Evolutionary conservation across 2,113 vertebrate species (phyloP).

Genomic region (Nothocercus nigrocapillus): DNA sequence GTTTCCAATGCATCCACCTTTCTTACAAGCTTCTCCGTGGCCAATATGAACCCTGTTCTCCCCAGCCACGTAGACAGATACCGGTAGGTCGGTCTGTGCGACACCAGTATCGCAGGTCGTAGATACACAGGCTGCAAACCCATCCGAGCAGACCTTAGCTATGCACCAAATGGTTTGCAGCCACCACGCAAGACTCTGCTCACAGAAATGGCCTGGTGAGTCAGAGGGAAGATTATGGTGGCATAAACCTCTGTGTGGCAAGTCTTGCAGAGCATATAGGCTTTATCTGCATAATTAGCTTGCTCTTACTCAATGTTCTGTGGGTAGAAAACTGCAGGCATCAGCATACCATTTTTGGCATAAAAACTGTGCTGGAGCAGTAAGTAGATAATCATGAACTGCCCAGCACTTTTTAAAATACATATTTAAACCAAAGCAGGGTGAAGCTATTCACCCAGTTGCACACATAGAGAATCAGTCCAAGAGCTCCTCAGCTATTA

Average conservation of each 20-base stretch:
- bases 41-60: neutral
- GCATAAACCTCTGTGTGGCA: fast-evolving
- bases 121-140: neutral
- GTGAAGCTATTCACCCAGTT: neutral
- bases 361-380: neutral
- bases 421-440: neutral
- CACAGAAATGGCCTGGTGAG: neutral
- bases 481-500: fast-evolving
- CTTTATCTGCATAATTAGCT: neutral
- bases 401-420: neutral
- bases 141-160: neutral
- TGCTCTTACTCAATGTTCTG: neutral
- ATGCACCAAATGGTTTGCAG: neutral
- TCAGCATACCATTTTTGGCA: neutral
- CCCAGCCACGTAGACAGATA: neutral
- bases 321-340: neutral
- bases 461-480: neutral
- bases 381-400: neutral
- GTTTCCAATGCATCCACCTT: neutral
- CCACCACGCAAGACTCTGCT: neutral
- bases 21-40: neutral
- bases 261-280: neutral
- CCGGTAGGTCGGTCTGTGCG: neutral
- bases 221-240: neutral
- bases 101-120: neutral